phyloP scores from a whole-genome alignment of 2,113 vertebrate species.

The Andinoacara biseriatus region DNA sequence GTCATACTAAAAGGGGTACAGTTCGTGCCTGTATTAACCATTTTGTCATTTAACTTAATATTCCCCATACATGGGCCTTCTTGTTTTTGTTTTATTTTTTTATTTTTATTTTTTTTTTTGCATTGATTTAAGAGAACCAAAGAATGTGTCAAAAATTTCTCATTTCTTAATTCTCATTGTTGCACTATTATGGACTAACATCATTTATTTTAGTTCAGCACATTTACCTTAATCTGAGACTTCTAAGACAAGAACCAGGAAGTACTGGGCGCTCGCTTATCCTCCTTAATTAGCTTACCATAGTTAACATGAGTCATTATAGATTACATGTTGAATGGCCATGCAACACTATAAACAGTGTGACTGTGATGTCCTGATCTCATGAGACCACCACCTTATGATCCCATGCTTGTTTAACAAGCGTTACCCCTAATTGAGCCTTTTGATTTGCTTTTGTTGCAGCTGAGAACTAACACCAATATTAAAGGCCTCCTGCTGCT shows the following conservation, averaged over 20 bases:
- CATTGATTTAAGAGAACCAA: rapidly evolving
- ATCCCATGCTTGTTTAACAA: constrained; percentile 33
- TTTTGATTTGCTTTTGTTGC: constrained; percentile 33
- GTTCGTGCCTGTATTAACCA: background rate
- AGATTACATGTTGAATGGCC: constrained; percentile 33
- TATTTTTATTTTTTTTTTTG: too few relatives aligned
- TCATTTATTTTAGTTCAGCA: background rate
- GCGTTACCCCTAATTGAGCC: constrained; percentile 16
- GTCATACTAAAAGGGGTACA: background rate
- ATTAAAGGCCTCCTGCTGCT: constrained; percentile 51
- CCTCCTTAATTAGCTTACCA: constrained; percentile 10
- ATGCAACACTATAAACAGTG: constrained; percentile 21
- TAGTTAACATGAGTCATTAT: constrained; percentile 10
- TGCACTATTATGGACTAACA: background rate
- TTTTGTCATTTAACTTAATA: background rate
- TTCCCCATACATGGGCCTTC: rapidly evolving
- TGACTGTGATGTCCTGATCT: constrained; percentile 29
- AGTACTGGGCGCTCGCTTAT: constrained; percentile 3
- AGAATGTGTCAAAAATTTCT: background rate
- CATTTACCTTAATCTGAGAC: background rate
- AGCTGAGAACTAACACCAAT: constrained; percentile 20
- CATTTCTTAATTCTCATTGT: background rate
- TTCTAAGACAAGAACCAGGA: background rate
- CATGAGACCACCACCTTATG: constrained; percentile 34
- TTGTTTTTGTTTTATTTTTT: background rate